A percentile compares a stretch with the other conserved stretches of the same genome.
Evolutionary conservation across 53 echinoderm and acorn worm species (phyloP).

Genomic region (Patiria pectinifera): DNA sequence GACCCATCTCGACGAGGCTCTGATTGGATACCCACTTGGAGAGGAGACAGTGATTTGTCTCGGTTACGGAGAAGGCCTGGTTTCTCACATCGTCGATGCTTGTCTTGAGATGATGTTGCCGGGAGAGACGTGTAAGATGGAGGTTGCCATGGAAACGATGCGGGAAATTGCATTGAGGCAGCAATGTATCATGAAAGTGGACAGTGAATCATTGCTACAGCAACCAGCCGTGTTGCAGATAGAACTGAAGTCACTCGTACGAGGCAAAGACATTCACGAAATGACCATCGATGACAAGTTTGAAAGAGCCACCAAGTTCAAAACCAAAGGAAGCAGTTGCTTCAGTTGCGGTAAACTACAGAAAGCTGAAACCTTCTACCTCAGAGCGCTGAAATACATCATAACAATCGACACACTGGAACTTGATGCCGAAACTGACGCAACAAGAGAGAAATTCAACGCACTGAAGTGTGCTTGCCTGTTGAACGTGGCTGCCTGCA

Average conservation of each 20-base stretch:
- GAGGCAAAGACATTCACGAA: constrained; percentile 78
- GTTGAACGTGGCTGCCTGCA: constrained; percentile 88
- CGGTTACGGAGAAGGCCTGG: constrained; percentile 74
- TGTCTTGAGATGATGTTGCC: constrained; percentile 39
- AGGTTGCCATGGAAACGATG: constrained; percentile 26
- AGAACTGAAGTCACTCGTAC: constrained; percentile 62
- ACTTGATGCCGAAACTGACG: constrained; percentile 25
- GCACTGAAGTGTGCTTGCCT: constrained; percentile 70
- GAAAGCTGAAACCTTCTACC: constrained; percentile 81
- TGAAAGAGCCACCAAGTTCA: constrained; percentile 62
- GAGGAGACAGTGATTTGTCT: constrained; percentile 57
- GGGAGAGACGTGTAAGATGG: neutral
- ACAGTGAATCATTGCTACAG: neutral
- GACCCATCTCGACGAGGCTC: neutral
- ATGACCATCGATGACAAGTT: constrained; percentile 73
- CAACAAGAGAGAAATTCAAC: constrained; percentile 44
- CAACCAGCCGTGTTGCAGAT: constrained; percentile 28
- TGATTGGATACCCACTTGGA: constrained; percentile 77
- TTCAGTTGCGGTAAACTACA: constrained; percentile 71
- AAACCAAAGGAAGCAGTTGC: constrained; percentile 78
- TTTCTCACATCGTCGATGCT: constrained; percentile 58
- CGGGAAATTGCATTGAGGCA: neutral
- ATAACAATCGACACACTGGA: constrained; percentile 65
- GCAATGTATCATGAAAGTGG: neutral
- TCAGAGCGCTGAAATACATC: constrained; percentile 73